phyloP scores from a whole-genome alignment of 53 echinoderm and acorn worm genomes.

The Echinarachnius parma region DNA sequence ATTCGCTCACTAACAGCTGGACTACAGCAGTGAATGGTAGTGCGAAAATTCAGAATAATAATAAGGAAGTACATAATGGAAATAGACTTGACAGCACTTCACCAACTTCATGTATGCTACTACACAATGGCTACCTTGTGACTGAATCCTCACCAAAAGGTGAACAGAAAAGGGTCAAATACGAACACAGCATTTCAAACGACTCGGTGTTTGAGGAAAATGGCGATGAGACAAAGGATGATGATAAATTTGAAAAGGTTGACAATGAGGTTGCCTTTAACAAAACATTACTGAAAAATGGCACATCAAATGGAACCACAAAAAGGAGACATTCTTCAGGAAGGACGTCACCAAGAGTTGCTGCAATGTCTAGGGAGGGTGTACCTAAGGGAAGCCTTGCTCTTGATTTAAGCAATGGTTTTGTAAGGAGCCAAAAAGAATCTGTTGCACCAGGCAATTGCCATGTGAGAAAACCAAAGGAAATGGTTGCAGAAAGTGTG shows the following conservation, averaged over 20 bases:
- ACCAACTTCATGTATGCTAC: too few relatives aligned
- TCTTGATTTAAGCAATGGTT: conserved; percentile 21
- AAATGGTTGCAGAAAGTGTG: conserved; percentile 42
- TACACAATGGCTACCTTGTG: conserved; percentile 14
- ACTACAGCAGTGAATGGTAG: neutral
- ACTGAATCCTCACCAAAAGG: conserved; percentile 7
- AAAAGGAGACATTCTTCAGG: conserved; percentile 4
- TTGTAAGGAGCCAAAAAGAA: conserved; percentile 39
- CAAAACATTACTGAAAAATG: conserved; percentile 52
- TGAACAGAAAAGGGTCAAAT: conserved; percentile 25
- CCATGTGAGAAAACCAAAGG: conserved; percentile 42
- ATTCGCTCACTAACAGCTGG: too few relatives aligned
- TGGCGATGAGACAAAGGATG: conserved; percentile 15
- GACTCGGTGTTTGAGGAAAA: conserved; percentile 41
- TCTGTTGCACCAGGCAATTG: conserved; percentile 32
- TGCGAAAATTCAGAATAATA: conserved; percentile 6
- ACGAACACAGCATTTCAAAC: conserved; percentile 21
- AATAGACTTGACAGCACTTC: neutral
- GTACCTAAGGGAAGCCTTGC: conserved; percentile 12
- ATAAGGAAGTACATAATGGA: neutral
- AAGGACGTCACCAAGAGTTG: conserved; percentile 29
- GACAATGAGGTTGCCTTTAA: conserved; percentile 78
- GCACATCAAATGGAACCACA: conserved; percentile 26
- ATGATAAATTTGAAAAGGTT: conserved; percentile 70
- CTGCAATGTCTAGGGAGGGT: conserved; percentile 5